These are phyloP conservation scores for Deroptyus accipitrinus DNA, from an alignment of 2,113 vertebrate species.

Conservation along the genomic window DNA sequence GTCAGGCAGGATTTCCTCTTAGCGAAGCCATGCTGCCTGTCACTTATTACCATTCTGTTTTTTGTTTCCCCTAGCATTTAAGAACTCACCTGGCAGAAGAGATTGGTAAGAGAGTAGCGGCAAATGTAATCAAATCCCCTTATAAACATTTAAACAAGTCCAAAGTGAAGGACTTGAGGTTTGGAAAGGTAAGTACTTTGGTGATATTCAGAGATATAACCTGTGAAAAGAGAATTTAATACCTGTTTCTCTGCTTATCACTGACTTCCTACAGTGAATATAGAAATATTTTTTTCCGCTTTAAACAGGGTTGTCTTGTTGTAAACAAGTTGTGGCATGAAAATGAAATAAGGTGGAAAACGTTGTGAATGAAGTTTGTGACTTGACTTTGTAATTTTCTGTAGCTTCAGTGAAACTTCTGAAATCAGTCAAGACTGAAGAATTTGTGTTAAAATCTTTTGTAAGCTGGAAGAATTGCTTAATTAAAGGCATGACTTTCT, in stretches of 20 bases:
- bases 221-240: conserved; percentile 9
- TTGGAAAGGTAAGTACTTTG: background rate
- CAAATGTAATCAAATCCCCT: background rate
- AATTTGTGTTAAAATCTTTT: background rate
- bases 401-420: background rate
- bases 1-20: no score
- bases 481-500: background rate
- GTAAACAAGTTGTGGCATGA: conserved; percentile 24
- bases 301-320: background rate
- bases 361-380: background rate
- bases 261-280: background rate
- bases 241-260: background rate
- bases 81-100: background rate
- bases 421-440: background rate
- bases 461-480: conserved; percentile 10
- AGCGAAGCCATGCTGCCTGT: no score
- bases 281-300: background rate
- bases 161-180: background rate
- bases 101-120: background rate
- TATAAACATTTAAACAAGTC: background rate
- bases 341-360: conserved; percentile 24
- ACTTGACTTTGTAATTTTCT: background rate
- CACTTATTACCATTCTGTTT: no score
- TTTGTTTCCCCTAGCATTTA: background rate
- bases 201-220: background rate